phyloP scores from a whole-genome alignment of 1,140 invertebrate genomes.

The Eriosoma lanigerum region DNA sequence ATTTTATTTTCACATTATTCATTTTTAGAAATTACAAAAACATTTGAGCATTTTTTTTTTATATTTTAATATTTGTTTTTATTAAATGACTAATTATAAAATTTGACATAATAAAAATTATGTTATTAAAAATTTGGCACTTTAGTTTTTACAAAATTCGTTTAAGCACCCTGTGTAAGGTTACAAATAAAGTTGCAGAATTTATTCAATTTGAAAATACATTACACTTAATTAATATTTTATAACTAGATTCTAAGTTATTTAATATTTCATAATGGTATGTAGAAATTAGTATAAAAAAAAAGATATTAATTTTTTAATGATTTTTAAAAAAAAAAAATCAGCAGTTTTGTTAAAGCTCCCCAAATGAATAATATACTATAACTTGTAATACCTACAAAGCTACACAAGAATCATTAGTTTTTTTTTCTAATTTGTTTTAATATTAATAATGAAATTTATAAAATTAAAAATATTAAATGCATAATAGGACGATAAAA shows the following conservation, averaged over 20 bases:
- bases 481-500: conserved; percentile 18
- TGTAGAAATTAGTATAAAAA: not conserved
- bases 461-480: conserved; percentile 35
- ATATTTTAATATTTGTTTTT: not conserved
- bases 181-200: not conserved
- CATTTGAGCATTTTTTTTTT: not conserved
- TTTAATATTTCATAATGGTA: not conserved
- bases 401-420: not conserved
- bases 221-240: not conserved
- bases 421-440: not conserved
- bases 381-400: not conserved
- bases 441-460: conserved; percentile 21
- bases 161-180: conserved; percentile 37
- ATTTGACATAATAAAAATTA: not conserved
- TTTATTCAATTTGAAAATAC: not conserved
- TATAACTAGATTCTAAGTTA: not conserved
- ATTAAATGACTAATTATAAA: not conserved
- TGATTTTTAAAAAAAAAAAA: no score
- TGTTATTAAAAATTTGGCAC: conserved; percentile 30
- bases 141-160: conserved; percentile 32
- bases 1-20: not conserved
- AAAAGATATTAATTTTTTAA: no score
- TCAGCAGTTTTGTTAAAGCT: not conserved
- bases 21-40: not conserved
- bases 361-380: not conserved